Percentiles rank a stretch among this genome's conserved stretches.
These are phyloP conservation scores for Hydroisotoma schaefferi DNA, from an alignment of 2,888 invertebrate species.

Conservation along the genomic window DNA sequence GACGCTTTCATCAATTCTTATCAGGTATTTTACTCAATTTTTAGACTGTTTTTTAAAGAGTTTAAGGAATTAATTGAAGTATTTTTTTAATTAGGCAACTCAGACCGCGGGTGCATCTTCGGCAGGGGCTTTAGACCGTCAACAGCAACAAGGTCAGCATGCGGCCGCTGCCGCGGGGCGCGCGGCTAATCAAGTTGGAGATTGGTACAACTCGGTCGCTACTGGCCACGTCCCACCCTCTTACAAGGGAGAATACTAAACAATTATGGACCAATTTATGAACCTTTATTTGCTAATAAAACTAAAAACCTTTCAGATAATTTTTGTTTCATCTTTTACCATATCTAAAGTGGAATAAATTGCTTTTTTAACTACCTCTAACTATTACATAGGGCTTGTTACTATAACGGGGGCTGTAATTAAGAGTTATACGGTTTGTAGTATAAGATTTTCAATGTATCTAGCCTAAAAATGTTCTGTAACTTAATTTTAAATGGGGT, in stretches of 20 bases:
- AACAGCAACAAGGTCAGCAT: constrained; percentile 46
- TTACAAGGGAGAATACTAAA: constrained; percentile 43
- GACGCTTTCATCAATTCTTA: constrained; percentile 38
- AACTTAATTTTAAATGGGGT: too few species aligned
- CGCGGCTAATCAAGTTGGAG: constrained; percentile 39
- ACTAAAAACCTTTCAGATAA: too few species aligned
- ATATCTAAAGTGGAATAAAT: too few species aligned
- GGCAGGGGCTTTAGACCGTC: constrained; percentile 33
- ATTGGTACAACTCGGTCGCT: constrained; percentile 47
- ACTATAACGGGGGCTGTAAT: too few species aligned
- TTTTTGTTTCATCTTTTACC: too few species aligned
- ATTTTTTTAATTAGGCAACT: constrained; percentile 32
- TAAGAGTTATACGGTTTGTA: too few species aligned
- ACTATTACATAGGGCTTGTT: too few species aligned
- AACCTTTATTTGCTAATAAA: neutral
- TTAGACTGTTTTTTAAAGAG: too few species aligned
- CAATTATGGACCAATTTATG: neutral
- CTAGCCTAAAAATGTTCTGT: too few species aligned
- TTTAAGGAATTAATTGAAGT: neutral
- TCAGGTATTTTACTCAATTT: constrained; percentile 31
- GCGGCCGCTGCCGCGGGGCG: constrained; percentile 31
- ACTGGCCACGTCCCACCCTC: constrained; percentile 40
- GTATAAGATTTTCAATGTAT: too few species aligned
- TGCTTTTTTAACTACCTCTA: too few species aligned
- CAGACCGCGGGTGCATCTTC: constrained; percentile 43